These are phyloP conservation scores for Magallana angulata DNA, from an alignment of 1,140 invertebrate genomes.

Conservation along the genomic window DNA sequence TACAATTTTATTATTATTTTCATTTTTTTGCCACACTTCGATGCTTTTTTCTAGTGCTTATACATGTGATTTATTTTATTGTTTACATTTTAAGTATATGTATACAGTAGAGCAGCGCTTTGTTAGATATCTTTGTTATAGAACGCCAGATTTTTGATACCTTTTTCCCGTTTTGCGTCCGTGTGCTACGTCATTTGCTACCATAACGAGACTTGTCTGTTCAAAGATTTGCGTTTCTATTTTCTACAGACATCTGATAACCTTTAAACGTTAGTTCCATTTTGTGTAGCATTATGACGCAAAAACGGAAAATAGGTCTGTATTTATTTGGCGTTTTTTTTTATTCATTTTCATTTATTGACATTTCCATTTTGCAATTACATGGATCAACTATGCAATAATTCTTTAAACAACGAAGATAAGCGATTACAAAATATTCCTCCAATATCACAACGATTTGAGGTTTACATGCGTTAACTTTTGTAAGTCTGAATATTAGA, in stretches of 20 bases:
- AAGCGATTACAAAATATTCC: not conserved
- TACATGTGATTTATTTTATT: not conserved
- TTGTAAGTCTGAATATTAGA: not conserved
- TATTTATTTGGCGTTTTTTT: too few relatives aligned
- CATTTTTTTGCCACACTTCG: conserved; percentile 1
- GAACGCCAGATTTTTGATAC: not conserved
- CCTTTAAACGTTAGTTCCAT: too few relatives aligned
- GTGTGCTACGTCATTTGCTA: not conserved
- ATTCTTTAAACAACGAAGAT: not conserved
- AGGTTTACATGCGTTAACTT: not conserved
- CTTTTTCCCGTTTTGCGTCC: not conserved
- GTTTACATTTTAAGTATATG: not conserved
- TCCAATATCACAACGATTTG: not conserved
- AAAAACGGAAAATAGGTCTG: too few relatives aligned
- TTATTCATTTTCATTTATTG: too few relatives aligned
- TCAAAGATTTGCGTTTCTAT: too few relatives aligned
- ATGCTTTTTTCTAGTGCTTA: conserved; percentile 5
- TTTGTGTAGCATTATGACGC: too few relatives aligned
- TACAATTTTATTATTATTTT: not conserved
- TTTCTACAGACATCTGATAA: too few relatives aligned
- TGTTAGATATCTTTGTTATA: not conserved
- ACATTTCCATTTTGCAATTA: too few relatives aligned
- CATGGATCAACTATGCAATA: conserved; percentile 12
- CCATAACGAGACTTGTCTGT: too few relatives aligned
- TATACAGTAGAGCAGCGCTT: not conserved